Evolutionary conservation across 2,888 invertebrate species (phyloP), one percentile per base, ranked within the genome.

Genomic region (Epistrophella euchroma): DNA sequence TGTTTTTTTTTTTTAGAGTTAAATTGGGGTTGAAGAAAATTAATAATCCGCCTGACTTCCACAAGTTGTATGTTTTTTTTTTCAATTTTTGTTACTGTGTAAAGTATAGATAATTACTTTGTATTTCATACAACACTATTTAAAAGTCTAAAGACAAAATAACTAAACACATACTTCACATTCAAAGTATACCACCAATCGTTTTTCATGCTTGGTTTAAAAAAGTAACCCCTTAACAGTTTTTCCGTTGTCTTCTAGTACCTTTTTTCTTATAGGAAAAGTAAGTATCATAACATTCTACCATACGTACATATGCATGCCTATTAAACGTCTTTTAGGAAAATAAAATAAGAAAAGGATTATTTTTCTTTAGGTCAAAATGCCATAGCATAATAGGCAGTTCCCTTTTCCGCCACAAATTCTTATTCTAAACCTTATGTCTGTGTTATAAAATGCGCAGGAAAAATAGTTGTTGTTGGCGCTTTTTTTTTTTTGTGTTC

Each of bases 301-400:
- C 45, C 11, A 71, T 25, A 52, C 13, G n/a, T 28, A 19, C 4
- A 17, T 17, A 2, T 58, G 11, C 2, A 58, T 58, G n/a, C 43
- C 25, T 64, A 32, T 64, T 64, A 66, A 66, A 66, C 66, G 43
- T 47, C 66, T 17, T 66, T 66, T 43, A 64, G 13, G 45, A 62
- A 62, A 62, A 40, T n/a, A 64, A 64, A 64, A 64, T 22, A 47
- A 13, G 28, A 47, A 68, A 64, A 28, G 47, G 78, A 62, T 64
- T 73, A 55, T 66, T 72, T 58, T 40, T 84, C 85, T 81, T 86
- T 86, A 77, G 85, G 85, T 86, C 85, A 81, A 81, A 81, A 86
- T 81, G 85, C 64, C 85, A 86, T 32, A 76, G 56, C 47, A 74
- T 77, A 77, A 77, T 70, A 81, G n/a, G n/a, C n/a, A n/a, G 85